Conservation (phyloP, 2,797 vertebrate species). For the Channallabes apus region DNA sequence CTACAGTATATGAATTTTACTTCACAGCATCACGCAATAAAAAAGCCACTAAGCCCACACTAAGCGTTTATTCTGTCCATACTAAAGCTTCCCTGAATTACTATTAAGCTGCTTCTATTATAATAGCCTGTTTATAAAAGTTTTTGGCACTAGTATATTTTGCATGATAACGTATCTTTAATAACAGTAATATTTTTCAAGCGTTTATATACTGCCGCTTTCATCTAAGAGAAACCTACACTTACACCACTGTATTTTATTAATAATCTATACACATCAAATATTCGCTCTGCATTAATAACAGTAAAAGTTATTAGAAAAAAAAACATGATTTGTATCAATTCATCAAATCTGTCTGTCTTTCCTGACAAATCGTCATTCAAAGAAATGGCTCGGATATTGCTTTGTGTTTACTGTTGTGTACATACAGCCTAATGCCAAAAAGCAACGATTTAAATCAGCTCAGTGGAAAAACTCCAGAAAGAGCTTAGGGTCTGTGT, state of each 20-base stretch:
- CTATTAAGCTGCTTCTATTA: constrained; percentile 1
- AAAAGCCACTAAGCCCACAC: background rate
- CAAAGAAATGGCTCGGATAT: background rate
- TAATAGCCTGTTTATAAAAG: background rate
- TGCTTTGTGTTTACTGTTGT: background rate
- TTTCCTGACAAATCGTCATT: background rate
- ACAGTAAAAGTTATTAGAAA: background rate
- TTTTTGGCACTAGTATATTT: background rate
- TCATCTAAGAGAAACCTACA: background rate
- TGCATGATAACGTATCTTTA: no score
- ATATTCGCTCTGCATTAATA: background rate
- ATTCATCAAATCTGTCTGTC: background rate
- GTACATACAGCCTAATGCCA: no score
- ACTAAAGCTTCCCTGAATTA: background rate
- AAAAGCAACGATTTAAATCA: no score
- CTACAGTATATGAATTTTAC: no score
- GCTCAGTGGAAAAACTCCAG: background rate
- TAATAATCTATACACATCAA: background rate
- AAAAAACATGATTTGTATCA: background rate
- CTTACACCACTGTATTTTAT: background rate
- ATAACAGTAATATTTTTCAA: no score
- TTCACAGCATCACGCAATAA: background rate
- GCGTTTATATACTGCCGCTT: background rate
- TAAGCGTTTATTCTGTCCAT: background rate
- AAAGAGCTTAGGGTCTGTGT: background rate